Conservation (phyloP, 2,797 vertebrate genomes). For the Pseudotriccus pelzelni region DNA sequence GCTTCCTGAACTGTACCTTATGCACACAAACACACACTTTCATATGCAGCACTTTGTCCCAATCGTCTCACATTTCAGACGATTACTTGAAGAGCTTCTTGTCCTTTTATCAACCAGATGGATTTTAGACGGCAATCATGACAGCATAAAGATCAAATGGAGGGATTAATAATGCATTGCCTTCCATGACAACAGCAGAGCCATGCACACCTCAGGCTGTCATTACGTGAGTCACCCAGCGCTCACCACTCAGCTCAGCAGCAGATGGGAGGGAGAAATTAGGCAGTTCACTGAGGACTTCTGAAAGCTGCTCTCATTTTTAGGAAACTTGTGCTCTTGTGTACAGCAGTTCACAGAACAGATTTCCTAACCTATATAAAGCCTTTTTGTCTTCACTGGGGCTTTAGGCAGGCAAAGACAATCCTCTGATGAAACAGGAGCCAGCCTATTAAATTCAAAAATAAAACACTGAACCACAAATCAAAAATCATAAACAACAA, state of each 20-base stretch:
- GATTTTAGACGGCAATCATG: background rate
- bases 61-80: background rate
- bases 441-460: background rate
- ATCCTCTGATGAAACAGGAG: background rate
- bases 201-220: background rate
- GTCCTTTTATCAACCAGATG: background rate
- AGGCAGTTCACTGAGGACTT: background rate
- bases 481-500: background rate
- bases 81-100: background rate
- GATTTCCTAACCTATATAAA: background rate
- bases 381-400: background rate
- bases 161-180: conserved; percentile 35
- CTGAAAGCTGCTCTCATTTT: background rate
- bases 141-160: conserved; percentile 9
- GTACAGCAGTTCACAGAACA: background rate
- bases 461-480: background rate
- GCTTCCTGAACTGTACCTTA: background rate
- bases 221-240: background rate
- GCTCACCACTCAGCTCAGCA: background rate
- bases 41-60: background rate
- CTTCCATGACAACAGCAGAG: background rate
- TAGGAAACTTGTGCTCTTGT: background rate
- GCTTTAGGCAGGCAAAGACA: background rate
- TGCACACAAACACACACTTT: background rate
- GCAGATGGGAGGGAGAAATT: background rate